Conservation (phyloP, 2,113 vertebrate species). For the Spea bombifrons region DNA sequence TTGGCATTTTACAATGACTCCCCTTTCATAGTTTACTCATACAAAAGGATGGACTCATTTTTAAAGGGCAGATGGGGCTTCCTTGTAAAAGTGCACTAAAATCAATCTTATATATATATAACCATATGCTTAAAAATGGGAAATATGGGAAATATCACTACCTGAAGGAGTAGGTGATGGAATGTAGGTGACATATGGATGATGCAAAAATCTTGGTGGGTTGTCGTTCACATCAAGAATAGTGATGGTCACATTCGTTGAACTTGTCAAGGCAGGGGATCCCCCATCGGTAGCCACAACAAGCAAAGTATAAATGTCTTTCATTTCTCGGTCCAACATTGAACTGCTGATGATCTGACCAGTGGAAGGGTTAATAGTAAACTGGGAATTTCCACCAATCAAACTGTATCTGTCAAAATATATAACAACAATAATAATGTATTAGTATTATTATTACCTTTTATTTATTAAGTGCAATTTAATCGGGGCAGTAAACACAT, state of each 20-base stretch:
- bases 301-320: constrained; percentile 83
- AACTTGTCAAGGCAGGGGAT: constrained; percentile 82
- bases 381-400: constrained; percentile 83
- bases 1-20: too few species aligned
- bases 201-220: constrained; percentile 92
- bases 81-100: too few species aligned
- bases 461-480: too few species aligned
- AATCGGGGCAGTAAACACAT: too few species aligned
- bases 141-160: constrained; percentile 52
- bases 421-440: constrained; percentile 22
- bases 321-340: constrained; percentile 80
- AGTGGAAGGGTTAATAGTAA: constrained; percentile 95
- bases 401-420: constrained; percentile 80
- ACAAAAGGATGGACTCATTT: too few species aligned
- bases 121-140: too few species aligned
- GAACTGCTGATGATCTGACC: constrained; percentile 95
- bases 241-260: constrained; percentile 80
- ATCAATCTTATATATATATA: too few species aligned
- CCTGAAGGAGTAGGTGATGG: constrained; percentile 83
- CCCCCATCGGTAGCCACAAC: constrained; percentile 87
- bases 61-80: too few species aligned
- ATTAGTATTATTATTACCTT: neutral
- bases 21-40: too few species aligned
- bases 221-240: constrained; percentile 92
- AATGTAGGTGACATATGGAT: constrained; percentile 94